Percentiles rank a stretch among this genome's conserved stretches.
phyloP scores from a whole-genome alignment of 1,140 invertebrate genomes.

The Drosophila albomicans region DNA sequence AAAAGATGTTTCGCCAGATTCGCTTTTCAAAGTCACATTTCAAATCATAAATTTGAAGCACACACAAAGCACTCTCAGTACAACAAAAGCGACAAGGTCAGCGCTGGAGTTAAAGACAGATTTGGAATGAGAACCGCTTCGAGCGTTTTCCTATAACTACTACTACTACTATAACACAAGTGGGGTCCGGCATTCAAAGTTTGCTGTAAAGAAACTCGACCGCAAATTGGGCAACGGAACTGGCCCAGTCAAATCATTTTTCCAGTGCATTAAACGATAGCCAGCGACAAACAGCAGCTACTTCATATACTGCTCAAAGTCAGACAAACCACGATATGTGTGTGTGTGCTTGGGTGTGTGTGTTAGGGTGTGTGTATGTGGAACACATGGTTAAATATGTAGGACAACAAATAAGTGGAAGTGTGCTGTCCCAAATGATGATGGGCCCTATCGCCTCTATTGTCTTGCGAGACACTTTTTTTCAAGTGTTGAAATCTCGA shows the following conservation, averaged over 20 bases:
- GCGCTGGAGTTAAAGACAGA: background rate
- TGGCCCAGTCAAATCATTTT: conserved; percentile 76
- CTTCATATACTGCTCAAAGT: background rate
- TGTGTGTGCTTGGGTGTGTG: no score
- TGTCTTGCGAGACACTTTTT: conserved; percentile 37
- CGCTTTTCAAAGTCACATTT: conserved; percentile 76
- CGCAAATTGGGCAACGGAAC: conserved; percentile 64
- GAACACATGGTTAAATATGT: conserved; percentile 53
- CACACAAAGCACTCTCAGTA: conserved; percentile 31
- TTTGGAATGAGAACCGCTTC: background rate
- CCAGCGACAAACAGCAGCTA: conserved; percentile 41
- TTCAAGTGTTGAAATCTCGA: conserved; percentile 48
- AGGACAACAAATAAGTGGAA: conserved; percentile 47
- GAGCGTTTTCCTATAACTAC: background rate
- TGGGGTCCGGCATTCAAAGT: conserved; percentile 37
- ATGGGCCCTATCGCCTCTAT: conserved; percentile 51
- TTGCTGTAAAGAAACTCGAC: conserved; percentile 50
- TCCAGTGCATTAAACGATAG: conserved; percentile 76
- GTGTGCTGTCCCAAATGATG: conserved; percentile 49
- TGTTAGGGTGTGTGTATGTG: conserved; percentile 15
- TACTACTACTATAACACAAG: conserved; percentile 37
- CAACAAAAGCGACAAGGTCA: conserved; percentile 34
- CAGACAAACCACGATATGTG: conserved; percentile 8
- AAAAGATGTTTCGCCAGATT: conserved; percentile 26
- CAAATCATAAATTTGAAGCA: conserved; percentile 79